A percentile compares a stretch with the other conserved stretches of the same genome.
These are phyloP conservation scores for Anneissia japonica DNA, from an alignment of 35 echinoderm and acorn worm genomes.

Conservation along the genomic window DNA sequence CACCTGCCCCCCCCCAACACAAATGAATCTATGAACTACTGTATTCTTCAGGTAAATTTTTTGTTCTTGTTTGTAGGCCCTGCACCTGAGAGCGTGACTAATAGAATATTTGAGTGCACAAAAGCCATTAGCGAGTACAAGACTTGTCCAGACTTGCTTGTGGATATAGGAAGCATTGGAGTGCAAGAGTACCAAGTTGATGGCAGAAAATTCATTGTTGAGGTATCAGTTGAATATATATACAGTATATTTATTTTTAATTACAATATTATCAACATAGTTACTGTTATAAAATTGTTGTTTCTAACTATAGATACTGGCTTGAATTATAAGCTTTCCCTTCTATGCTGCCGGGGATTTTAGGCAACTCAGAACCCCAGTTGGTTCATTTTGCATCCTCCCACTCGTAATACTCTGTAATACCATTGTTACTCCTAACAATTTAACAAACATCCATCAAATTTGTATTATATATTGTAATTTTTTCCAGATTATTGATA, in stretches of 20 bases:
- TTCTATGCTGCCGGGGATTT: not conserved
- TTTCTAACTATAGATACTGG: not conserved
- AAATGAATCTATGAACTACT: too few relatives aligned
- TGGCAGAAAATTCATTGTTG: conserved; percentile 64
- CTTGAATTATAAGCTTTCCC: not conserved
- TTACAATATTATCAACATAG: not conserved
- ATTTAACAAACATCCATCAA: too few relatives aligned
- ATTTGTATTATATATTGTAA: too few relatives aligned
- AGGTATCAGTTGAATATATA: too few relatives aligned
- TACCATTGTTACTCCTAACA: too few relatives aligned
- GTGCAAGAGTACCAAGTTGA: conserved; percentile 66
- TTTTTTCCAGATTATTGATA: conserved; percentile 62
- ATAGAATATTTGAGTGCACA: conserved; percentile 72
- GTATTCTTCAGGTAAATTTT: too few relatives aligned
- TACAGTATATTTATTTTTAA: not conserved
- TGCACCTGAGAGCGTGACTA: conserved; percentile 64
- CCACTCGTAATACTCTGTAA: too few relatives aligned
- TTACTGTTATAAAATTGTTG: not conserved
- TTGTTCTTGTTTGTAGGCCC: conserved; percentile 30
- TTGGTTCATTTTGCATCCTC: too few relatives aligned
- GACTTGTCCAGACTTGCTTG: conserved; percentile 47
- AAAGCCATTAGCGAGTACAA: conserved; percentile 60
- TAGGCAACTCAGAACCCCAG: too few relatives aligned
- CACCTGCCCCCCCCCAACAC: too few relatives aligned
- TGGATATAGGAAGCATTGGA: conserved; percentile 56